phyloP scores from a whole-genome alignment of 23 tunicate species.

The Halocynthia roretzi region DNA sequence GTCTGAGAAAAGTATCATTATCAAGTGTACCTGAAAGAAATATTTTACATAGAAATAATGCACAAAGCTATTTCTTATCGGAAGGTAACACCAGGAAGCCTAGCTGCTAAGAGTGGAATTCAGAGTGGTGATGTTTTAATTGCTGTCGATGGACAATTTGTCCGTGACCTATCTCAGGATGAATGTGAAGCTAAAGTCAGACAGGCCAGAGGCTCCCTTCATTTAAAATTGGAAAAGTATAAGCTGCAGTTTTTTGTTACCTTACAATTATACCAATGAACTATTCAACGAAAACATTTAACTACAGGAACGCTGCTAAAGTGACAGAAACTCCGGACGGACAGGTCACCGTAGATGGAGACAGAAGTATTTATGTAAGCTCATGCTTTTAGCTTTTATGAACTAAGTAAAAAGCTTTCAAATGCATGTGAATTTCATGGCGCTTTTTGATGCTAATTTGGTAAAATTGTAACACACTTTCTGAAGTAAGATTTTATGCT shows the following conservation, averaged over 20 bases:
- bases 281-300: background rate
- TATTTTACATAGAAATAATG: too few relatives aligned
- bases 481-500: too few relatives aligned
- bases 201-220: constrained; percentile 61
- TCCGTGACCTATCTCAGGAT: constrained; percentile 47
- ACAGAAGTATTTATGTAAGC: constrained; percentile 73
- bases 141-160: constrained; percentile 62
- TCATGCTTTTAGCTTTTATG: background rate
- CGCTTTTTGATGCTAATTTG: too few relatives aligned
- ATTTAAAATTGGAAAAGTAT: constrained; percentile 71
- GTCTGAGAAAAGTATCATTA: too few relatives aligned
- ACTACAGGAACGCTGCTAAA: constrained; percentile 59
- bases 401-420: too few relatives aligned
- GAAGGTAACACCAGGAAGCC: constrained; percentile 84
- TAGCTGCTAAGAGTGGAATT: constrained; percentile 56
- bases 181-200: constrained; percentile 64
- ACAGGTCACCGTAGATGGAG: constrained; percentile 51
- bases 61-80: background rate
- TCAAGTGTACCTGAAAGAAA: too few relatives aligned
- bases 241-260: constrained; percentile 1
- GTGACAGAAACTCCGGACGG: constrained; percentile 49
- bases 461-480: too few relatives aligned
- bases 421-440: too few relatives aligned
- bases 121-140: constrained; percentile 70
- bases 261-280: background rate